Base-by-base conservation (phyloP, 2,113 vertebrate species). In the Vicugna pacos region DNA sequence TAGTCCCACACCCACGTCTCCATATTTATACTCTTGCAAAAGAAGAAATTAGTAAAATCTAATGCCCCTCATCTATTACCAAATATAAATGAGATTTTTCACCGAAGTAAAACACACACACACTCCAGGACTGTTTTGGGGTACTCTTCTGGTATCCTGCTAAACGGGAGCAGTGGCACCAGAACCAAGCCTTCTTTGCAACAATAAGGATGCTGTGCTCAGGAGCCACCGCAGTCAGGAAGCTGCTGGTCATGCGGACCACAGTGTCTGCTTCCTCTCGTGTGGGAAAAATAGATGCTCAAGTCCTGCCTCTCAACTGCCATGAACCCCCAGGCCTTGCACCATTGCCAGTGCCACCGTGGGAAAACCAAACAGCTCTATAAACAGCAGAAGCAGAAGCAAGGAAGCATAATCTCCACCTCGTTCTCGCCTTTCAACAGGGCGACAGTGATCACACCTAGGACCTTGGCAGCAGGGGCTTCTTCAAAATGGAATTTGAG, bases 321-420 rank as follows among this genome's bases (percentile, higher is more conserved):
- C 24, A 14, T 6, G 17, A 35, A 28, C 19, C 42, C 35, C 5
- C 3, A 0, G 10, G 8, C 4, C 30, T 42, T 65, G 38, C 4
- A 6, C 16, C 7, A 15, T 50, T 42, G 14, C n/a, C 19, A 50
- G 70, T 1, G 14, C 13, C 30, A 3, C 26, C 24, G 10, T 1
- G 30, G n/a, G 3, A 22, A 50, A 84, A 30, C 9, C 22, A 24
- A 58, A 62, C 2, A 13, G 3, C 32, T 20, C 2, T 48, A 7
- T 22, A 48, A 54, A 52, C 2, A 67, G 8, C 52, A 65, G 84
- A 72, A 70, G 24, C 52, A 56, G 42, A 86, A 56, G 14, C 1
- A 28, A 30, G 9, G 19, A 54, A 52, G 7, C 46, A 2, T 32
- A 15, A 32, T 14, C 20, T 60, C n/a, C 5, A 30, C 6, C n/a